A percentile compares a stretch with the other conserved stretches of the same genome.
phyloP scores from a whole-genome alignment of 2,113 vertebrate species.

The Kryptolebias marmoratus region DNA sequence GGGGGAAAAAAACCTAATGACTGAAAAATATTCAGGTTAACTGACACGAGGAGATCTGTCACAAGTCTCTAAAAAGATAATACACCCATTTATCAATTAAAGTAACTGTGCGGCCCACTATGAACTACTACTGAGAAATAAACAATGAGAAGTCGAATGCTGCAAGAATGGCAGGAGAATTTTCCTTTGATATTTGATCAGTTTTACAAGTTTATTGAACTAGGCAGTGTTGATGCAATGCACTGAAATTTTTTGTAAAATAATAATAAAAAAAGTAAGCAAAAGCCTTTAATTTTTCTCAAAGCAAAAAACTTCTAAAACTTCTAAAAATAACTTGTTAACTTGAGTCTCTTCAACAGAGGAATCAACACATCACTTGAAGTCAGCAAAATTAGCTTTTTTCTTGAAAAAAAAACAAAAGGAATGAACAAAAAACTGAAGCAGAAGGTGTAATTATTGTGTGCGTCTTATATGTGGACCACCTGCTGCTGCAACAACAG shows the following conservation, averaged over 20 bases:
- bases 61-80: conserved; percentile 8
- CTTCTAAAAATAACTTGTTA: background rate
- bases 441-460: conserved; percentile 65
- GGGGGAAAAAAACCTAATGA: conserved; percentile 16
- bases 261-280: background rate
- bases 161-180: background rate
- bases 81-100: background rate
- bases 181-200: background rate
- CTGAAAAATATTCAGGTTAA: conserved; percentile 20
- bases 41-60: background rate
- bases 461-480: conserved; percentile 61
- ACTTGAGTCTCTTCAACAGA: background rate
- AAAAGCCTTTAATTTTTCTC: background rate
- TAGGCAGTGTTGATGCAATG: conserved; percentile 27
- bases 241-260: background rate
- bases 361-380: background rate
- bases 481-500: conserved; percentile 72
- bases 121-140: background rate
- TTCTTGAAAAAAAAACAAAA: conserved; percentile 4
- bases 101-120: background rate
- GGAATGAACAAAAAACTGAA: conserved; percentile 31
- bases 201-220: background rate
- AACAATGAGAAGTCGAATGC: background rate
- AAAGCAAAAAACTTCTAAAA: background rate
- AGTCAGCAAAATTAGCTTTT: conserved; percentile 28